Base-by-base conservation (phyloP, 2,888 invertebrate species). In the Luffia ferchaultella region DNA sequence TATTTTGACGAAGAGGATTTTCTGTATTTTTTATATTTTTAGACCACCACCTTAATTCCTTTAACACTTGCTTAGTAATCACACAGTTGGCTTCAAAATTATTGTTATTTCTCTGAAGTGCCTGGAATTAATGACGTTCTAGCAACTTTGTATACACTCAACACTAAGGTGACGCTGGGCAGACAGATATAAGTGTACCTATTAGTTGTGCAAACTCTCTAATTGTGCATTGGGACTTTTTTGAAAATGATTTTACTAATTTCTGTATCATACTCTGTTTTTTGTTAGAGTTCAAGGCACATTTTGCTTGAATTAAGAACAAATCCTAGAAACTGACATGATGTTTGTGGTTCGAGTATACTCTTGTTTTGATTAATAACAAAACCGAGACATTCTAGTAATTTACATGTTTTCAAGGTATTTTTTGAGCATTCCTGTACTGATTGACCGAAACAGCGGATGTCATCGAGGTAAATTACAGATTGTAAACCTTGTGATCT, bases 121-220 rank as follows among this genome's bases (percentile, higher is more conserved):
- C 42, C 44, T 44, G 19, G 30, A 20, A 51, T 20, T 51, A 47
- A 1, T 16, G 18, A 18, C 47, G 18, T 48, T 51, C 51, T 15
- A 51, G 43, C 18, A 47, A 2, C 16, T 51, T 51, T 18, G 42
- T 51, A 40, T 51, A 43, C 12, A 30, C 43, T 47, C 47, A 47
- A 12, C 51, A 40, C 12, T 49, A 49, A 16, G 45, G 16, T 18
- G 45, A 15, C 5, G 45, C 49, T 2, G 30, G 45, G 18, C 49
- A 49, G 16, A 41, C 50, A 15, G 30, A 30, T 30, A 30, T 12
- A 30, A 12, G 30, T 3, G 48, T 12, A 1, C 51, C 51, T n/a
- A 51, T 41, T 12, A 51, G 17, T 17, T 43, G 48, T 16, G 51
- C 45, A 45, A 48, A 51, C 5, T 20, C 0, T 20, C 51, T 44